A percentile compares a stretch with the other conserved stretches of the same genome.
These are phyloP conservation scores for Sepioteuthis lessoniana DNA, from an alignment of 2,888 invertebrate genomes.

Conservation along the genomic window DNA sequence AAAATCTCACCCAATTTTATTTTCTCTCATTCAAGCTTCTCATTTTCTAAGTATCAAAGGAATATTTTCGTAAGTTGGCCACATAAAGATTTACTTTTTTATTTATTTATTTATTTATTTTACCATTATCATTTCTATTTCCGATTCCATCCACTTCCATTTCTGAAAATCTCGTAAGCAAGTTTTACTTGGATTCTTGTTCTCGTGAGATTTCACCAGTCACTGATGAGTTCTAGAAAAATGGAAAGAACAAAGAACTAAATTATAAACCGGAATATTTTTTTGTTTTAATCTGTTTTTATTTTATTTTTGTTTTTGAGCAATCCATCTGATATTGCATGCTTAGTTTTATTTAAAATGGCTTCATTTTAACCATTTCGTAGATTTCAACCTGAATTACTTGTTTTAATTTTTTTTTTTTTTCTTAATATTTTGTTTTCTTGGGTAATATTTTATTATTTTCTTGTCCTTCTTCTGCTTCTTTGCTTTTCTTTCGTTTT, in stretches of 20 bases:
- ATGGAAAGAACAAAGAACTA: not conserved
- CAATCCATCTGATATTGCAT: not conserved
- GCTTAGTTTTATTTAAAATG: not conserved
- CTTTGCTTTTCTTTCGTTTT: not conserved
- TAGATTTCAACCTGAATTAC: not conserved
- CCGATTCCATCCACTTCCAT: not conserved
- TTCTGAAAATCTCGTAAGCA: slow-evolving; percentile 15
- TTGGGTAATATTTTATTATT: not conserved
- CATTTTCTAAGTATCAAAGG: not conserved
- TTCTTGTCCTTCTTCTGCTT: not conserved
- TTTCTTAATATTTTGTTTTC: not conserved
- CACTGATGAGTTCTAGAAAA: not conserved
- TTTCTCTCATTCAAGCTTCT: not conserved
- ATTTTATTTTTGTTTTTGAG: not conserved
- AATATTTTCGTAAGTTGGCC: not conserved
- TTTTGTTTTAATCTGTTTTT: not conserved
- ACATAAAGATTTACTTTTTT: not conserved
- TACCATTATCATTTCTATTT: not conserved
- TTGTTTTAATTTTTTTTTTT: not conserved
- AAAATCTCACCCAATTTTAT: not conserved
- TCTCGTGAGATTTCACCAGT: not conserved
- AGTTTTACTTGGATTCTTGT: not conserved
- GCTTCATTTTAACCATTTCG: not conserved
- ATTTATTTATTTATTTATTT: not conserved
- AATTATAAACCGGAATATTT: not conserved